These are phyloP conservation scores for Andricus grossulariae DNA, from an alignment of 1,140 invertebrate species.

Conservation along the genomic window DNA sequence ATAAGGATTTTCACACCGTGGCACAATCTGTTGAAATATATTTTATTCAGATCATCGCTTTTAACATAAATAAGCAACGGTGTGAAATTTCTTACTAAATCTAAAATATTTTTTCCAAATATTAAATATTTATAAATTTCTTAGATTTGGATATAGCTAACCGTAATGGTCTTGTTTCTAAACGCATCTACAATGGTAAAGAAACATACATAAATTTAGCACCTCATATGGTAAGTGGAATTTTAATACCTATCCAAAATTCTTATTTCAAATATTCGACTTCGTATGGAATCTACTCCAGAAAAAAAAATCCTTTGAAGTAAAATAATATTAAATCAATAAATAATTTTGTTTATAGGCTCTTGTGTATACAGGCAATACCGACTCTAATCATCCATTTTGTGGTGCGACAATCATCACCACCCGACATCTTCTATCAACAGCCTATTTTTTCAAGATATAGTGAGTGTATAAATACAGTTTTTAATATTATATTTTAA, in stretches of 20 bases:
- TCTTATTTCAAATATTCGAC: neutral
- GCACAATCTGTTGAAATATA: too few species aligned
- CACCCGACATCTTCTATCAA: conserved; percentile 1
- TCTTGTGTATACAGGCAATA: neutral
- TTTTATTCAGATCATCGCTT: too few species aligned
- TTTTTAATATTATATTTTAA: neutral
- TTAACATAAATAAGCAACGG: too few species aligned
- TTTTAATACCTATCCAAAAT: neutral
- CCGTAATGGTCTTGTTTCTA: neutral
- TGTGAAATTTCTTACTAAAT: too few species aligned
- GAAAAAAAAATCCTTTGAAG: neutral
- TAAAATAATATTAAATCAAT: neutral
- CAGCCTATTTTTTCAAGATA: neutral
- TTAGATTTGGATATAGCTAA: neutral
- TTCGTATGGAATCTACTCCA: neutral
- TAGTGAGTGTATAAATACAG: neutral
- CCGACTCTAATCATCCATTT: neutral
- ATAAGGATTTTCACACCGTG: too few species aligned
- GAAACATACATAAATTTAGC: conserved; percentile 6
- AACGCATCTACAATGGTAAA: neutral
- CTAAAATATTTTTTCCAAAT: neutral
- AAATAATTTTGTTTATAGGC: conserved; percentile 1
- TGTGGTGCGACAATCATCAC: conserved; percentile 13
- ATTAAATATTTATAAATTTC: neutral
- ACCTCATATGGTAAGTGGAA: neutral